These are phyloP conservation scores for Hemicentrotus pulcherrimus DNA, from an alignment of 35 echinoderm and acorn worm genomes.

Conservation along the genomic window DNA sequence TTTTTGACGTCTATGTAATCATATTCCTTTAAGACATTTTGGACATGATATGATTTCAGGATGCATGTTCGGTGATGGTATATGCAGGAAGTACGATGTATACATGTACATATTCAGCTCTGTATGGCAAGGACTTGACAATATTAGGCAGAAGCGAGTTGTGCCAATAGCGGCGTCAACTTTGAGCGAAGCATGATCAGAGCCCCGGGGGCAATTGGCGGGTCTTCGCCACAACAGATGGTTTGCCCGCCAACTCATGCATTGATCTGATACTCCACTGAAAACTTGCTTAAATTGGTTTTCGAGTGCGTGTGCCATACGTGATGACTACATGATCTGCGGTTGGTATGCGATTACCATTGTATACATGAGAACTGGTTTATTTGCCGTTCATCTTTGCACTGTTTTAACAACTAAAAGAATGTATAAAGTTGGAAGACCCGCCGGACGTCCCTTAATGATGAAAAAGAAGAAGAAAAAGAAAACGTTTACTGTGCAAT, in stretches of 20 bases:
- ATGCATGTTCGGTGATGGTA: background rate
- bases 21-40: too few species aligned
- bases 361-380: too few species aligned
- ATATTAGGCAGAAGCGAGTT: background rate
- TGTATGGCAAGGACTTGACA: background rate
- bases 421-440: background rate
- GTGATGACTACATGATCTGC: background rate
- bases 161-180: background rate
- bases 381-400: background rate
- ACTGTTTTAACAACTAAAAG: background rate
- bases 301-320: background rate
- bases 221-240: background rate
- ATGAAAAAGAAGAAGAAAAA: too few species aligned
- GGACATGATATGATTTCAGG: too few species aligned
- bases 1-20: too few species aligned
- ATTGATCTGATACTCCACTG: background rate
- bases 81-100: background rate
- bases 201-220: background rate
- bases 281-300: constrained; percentile 12
- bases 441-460: too few species aligned
- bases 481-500: too few species aligned
- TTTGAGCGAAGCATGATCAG: background rate
- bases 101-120: background rate
- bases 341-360: background rate
- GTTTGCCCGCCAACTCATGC: background rate